These are phyloP conservation scores for Carassius auratus DNA, from an alignment of 2,113 vertebrate species.

Conservation along the genomic window DNA sequence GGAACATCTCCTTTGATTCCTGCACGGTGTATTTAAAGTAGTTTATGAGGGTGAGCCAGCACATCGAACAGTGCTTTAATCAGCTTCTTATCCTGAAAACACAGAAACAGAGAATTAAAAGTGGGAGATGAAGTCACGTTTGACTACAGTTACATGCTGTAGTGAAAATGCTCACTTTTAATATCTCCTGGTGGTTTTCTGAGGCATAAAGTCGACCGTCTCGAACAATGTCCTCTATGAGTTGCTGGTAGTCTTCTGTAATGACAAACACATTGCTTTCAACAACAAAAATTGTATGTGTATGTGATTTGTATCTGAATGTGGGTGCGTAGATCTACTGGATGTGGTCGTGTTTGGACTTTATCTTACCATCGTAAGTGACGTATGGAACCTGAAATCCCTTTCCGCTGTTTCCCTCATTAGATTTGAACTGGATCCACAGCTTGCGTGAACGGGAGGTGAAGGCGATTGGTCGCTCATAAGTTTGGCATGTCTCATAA, in stretches of 20 bases:
- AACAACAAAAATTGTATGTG: too few species aligned
- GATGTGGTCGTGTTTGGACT: too few species aligned
- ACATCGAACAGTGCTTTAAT: slow-evolving; percentile 97
- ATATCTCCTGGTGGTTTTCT: slow-evolving; percentile 98
- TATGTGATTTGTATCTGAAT: too few species aligned
- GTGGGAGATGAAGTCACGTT: background rate
- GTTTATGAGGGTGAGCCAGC: slow-evolving; percentile 95
- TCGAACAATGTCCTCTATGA: slow-evolving; percentile 98
- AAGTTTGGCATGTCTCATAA: slow-evolving; percentile 98
- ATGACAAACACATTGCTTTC: too few species aligned
- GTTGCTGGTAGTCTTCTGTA: slow-evolving; percentile 92
- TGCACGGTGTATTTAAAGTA: slow-evolving; percentile 97
- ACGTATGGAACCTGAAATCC: slow-evolving; percentile 98
- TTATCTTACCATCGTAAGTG: slow-evolving; percentile 89
- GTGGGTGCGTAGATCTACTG: too few species aligned
- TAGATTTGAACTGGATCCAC: slow-evolving; percentile 98
- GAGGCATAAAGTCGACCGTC: slow-evolving; percentile 97
- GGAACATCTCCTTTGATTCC: slow-evolving; percentile 98
- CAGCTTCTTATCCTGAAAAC: slow-evolving; percentile 91
- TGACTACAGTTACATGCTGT: too few species aligned
- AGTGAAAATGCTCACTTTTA: slow-evolving; percentile 76
- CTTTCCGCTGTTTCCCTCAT: slow-evolving; percentile 95
- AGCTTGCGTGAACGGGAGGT: slow-evolving; percentile 93
- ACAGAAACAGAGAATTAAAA: too few species aligned
- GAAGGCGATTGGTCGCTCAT: slow-evolving; percentile 97